Conservation (phyloP, 2,888 invertebrate species). For the Dorcus hopei region DNA sequence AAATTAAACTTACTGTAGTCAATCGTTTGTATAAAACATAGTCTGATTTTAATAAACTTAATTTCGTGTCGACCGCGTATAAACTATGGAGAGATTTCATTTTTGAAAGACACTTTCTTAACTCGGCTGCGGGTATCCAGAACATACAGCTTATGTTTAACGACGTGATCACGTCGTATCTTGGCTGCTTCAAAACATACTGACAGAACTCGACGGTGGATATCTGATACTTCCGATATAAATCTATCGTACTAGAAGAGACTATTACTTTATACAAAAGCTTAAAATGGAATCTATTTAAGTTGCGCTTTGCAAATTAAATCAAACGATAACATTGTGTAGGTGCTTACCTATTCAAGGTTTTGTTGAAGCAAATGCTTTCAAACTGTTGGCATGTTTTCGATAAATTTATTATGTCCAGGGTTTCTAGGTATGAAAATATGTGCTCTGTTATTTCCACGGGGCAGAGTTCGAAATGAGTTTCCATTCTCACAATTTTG, state of each 20-base stretch:
- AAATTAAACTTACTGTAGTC: constrained; percentile 2
- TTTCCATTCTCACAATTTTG: constrained; percentile 8
- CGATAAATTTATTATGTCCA: constrained; percentile 7
- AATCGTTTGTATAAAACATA: constrained; percentile 1
- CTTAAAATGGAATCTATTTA: neutral
- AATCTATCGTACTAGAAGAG: constrained; percentile 1
- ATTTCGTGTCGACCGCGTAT: constrained; percentile 8
- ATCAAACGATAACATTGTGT: too few relatives aligned
- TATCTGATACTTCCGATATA: constrained; percentile 9
- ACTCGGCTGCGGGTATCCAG: constrained; percentile 12
- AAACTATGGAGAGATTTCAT: constrained; percentile 5
- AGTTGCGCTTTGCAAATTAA: too few relatives aligned
- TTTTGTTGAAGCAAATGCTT: constrained; percentile 1
- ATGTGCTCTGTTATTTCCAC: constrained; percentile 10
- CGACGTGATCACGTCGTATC: constrained; percentile 2
- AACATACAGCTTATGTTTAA: constrained; percentile 11
- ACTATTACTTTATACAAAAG: too few relatives aligned
- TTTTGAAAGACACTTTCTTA: constrained; percentile 5
- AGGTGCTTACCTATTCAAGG: constrained; percentile 4
- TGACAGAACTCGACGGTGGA: neutral
- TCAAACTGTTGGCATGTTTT: constrained; percentile 5
- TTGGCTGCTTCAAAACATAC: neutral
- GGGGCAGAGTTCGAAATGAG: neutral
- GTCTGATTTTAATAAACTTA: constrained; percentile 9
- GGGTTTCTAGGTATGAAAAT: constrained; percentile 7